Evolutionary conservation across 2,888 invertebrate genomes (phyloP).

Genomic region (Cremastinae sp.): DNA sequence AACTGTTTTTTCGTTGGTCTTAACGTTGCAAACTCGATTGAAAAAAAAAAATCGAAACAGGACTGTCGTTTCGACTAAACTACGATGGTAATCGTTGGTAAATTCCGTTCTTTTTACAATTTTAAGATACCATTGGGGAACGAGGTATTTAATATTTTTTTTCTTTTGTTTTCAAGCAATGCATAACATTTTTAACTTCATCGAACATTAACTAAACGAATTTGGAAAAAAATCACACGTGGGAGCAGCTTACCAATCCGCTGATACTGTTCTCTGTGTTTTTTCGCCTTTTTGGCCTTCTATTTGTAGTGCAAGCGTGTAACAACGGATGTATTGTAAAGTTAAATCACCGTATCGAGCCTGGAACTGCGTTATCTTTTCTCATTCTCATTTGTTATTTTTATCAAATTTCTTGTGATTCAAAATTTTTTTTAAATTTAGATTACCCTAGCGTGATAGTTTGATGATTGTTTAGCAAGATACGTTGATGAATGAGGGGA

Average conservation of each 20-base stretch:
- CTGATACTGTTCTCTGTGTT: conserved; percentile 88
- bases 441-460: conserved; percentile 52
- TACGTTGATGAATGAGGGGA: conserved; percentile 47
- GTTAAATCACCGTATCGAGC: conserved; percentile 71
- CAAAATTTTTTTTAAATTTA: conserved; percentile 16
- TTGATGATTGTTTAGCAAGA: conserved; percentile 41
- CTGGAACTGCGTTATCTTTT: conserved; percentile 63
- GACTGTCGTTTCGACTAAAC: conserved; percentile 6
- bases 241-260: conserved; percentile 87
- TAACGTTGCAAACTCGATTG: not conserved
- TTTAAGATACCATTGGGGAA: not conserved
- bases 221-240: conserved; percentile 64
- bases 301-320: conserved; percentile 82
- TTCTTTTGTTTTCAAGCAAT: conserved; percentile 41
- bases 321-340: conserved; percentile 71
- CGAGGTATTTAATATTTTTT: not conserved
- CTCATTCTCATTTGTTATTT: conserved; percentile 38
- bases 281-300: conserved; percentile 86
- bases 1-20: too few relatives aligned
- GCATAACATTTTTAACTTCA: conserved; percentile 45
- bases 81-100: conserved; percentile 34
- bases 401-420: conserved; percentile 5
- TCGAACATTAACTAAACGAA: conserved; percentile 47
- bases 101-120: conserved; percentile 3
- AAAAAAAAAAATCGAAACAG: conserved; percentile 9